Conservation (phyloP, 1,140 invertebrate species). For the Hyposmocoma kahamanoa region DNA sequence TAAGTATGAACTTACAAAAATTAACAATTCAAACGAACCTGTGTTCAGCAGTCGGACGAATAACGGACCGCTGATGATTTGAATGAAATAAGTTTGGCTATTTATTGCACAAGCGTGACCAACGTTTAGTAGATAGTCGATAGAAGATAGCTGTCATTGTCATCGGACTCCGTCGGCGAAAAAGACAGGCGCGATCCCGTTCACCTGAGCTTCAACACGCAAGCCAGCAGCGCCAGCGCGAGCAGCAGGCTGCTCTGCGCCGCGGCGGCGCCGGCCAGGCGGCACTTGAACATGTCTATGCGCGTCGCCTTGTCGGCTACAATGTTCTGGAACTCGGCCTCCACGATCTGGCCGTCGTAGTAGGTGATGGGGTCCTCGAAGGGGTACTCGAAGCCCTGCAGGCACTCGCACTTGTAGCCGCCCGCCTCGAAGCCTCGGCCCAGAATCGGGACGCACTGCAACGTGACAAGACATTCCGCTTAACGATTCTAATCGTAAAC, state of each 20-base stretch:
- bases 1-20: no score
- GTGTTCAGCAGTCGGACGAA: no score
- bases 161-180: no score
- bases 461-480: not conserved
- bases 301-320: conserved; percentile 85
- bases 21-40: no score
- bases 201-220: conserved; percentile 28
- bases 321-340: conserved; percentile 94
- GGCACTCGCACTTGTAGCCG: conserved; percentile 99
- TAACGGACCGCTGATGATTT: no score
- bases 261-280: conserved; percentile 86
- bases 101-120: no score
- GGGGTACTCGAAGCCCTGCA: conserved; percentile 97
- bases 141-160: no score
- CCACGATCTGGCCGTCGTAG: conserved; percentile 96
- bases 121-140: no score
- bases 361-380: conserved; percentile 96
- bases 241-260: conserved; percentile 71
- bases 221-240: conserved; percentile 25
- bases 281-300: conserved; percentile 93
- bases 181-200: no score
- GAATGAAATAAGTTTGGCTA: no score
- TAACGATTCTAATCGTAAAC: no score
- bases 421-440: conserved; percentile 93
- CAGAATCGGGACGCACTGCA: conserved; percentile 94